These are phyloP conservation scores for Metacarcinus magister DNA, from an alignment of 2,888 invertebrate species.

Conservation along the genomic window DNA sequence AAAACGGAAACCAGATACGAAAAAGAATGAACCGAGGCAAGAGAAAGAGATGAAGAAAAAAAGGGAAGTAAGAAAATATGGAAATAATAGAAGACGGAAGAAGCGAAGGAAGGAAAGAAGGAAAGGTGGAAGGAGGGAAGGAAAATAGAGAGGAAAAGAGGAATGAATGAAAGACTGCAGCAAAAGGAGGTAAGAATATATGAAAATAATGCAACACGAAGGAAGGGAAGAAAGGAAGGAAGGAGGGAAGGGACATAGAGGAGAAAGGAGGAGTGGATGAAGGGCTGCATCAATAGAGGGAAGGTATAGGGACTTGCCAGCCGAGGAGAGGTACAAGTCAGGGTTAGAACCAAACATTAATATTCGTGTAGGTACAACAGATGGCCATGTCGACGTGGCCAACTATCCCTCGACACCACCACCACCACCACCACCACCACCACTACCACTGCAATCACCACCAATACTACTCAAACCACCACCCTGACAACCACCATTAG, in stretches of 20 bases:
- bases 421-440: neutral
- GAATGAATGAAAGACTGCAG: neutral
- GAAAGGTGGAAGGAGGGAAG: neutral
- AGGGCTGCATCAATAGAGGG: neutral
- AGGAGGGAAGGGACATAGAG: neutral
- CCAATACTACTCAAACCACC: too few relatives aligned
- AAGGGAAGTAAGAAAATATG: neutral
- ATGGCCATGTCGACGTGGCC: neutral
- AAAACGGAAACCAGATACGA: too few relatives aligned
- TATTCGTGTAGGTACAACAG: constrained; percentile 6
- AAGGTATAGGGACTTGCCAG: too few relatives aligned
- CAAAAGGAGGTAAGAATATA: neutral
- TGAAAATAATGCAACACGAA: neutral
- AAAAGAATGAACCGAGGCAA: neutral
- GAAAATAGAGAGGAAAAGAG: neutral
- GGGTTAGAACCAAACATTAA: neutral
- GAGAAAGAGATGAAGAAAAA: neutral
- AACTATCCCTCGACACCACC: neutral
- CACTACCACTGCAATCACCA: neutral
- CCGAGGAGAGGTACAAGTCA: neutral
- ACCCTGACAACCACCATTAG: neutral
- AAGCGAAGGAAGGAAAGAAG: neutral
- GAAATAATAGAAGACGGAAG: neutral
- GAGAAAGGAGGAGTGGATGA: neutral
- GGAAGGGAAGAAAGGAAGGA: neutral